phyloP scores from a whole-genome alignment of 2,888 invertebrate genomes.

The Agrochola litura region DNA sequence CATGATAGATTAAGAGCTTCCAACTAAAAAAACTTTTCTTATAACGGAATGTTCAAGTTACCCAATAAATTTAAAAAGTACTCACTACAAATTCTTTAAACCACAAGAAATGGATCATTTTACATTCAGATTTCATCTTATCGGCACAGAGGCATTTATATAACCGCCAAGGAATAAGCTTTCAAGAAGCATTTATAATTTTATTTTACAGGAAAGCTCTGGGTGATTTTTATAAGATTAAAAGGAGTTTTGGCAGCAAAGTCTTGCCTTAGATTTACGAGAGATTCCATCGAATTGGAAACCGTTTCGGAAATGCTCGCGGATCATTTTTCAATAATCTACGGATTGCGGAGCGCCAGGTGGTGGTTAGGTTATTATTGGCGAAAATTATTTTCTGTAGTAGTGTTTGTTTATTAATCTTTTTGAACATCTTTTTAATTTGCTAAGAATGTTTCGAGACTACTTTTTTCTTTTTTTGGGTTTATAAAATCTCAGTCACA shows the following conservation, averaged over 20 bases:
- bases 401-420: slow-evolving; percentile 5
- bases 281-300: slow-evolving; percentile 76
- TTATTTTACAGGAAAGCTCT: slow-evolving; percentile 38
- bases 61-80: slow-evolving; percentile 11
- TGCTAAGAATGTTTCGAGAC: background rate
- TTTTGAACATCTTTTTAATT: background rate
- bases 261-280: slow-evolving; percentile 75
- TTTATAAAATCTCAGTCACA: background rate
- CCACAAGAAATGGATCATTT: slow-evolving; percentile 10
- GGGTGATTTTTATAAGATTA: slow-evolving; percentile 70
- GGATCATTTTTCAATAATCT: slow-evolving; percentile 85
- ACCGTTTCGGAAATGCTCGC: slow-evolving; percentile 72
- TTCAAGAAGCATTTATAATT: slow-evolving; percentile 11
- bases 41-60: slow-evolving; percentile 4
- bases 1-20: background rate
- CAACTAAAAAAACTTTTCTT: background rate
- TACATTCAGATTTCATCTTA: slow-evolving; percentile 23
- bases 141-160: slow-evolving; percentile 2
- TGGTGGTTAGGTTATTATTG: slow-evolving; percentile 15
- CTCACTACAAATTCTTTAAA: slow-evolving; percentile 13
- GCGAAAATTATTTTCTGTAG: slow-evolving; percentile 6
- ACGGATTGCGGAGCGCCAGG: slow-evolving; percentile 66
- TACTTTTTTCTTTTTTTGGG: background rate
- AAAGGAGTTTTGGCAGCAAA: slow-evolving; percentile 68
- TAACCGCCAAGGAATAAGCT: slow-evolving; percentile 18